phyloP scores from a whole-genome alignment of 2,888 invertebrate genomes.

The Pammene aurita region DNA sequence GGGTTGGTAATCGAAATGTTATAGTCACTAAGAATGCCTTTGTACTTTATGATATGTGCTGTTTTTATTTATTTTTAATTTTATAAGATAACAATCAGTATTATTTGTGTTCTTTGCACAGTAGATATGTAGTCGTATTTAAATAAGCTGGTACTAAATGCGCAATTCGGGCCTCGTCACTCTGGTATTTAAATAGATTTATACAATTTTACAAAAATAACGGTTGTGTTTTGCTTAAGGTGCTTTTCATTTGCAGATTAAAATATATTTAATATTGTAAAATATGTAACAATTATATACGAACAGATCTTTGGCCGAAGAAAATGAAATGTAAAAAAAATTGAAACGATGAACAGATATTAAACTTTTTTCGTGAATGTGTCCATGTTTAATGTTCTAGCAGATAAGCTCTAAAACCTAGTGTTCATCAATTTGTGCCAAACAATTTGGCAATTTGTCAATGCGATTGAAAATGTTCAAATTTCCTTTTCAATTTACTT shows the following conservation, averaged over 20 bases:
- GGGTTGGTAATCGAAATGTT: background rate
- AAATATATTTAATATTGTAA: slow-evolving; percentile 13
- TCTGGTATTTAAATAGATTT: slow-evolving; percentile 30
- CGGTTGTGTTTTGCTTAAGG: slow-evolving; percentile 36
- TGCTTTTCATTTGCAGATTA: slow-evolving; percentile 34
- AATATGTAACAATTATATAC: slow-evolving; percentile 14
- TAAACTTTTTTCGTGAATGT: slow-evolving; percentile 13
- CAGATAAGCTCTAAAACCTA: slow-evolving; percentile 46
- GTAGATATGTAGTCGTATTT: slow-evolving; percentile 23
- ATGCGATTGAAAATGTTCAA: slow-evolving; percentile 37
- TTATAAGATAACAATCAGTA: slow-evolving; percentile 17
- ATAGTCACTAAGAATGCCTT: background rate
- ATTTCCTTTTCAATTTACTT: slow-evolving; percentile 14
- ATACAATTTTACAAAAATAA: slow-evolving; percentile 27
- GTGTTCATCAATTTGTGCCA: slow-evolving; percentile 75
- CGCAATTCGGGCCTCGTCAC: slow-evolving; percentile 32
- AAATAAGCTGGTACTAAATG: slow-evolving; percentile 36
- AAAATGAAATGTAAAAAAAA: slow-evolving; percentile 10
- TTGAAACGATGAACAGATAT: slow-evolving; percentile 20
- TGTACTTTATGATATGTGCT: background rate
- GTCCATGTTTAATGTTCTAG: slow-evolving; percentile 37
- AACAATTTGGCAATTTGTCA: slow-evolving; percentile 58
- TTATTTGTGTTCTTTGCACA: slow-evolving; percentile 33
- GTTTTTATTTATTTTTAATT: background rate
- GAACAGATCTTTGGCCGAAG: slow-evolving; percentile 16